Conservation (phyloP, 2,888 invertebrate species). For the Boloria euphrosyne region DNA sequence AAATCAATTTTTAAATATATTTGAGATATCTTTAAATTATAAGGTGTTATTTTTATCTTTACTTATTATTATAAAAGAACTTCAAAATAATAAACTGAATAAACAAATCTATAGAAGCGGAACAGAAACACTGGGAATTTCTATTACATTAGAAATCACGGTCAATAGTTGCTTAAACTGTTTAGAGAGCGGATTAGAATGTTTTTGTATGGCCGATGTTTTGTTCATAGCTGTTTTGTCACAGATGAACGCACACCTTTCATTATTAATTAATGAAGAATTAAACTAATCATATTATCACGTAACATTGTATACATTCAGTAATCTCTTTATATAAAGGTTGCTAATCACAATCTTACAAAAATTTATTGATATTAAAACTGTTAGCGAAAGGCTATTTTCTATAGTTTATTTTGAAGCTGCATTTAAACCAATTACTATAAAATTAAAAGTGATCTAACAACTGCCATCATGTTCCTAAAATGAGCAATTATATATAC, state of each 20-base stretch:
- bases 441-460: too few species aligned
- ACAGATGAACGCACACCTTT: slow-evolving; percentile 8
- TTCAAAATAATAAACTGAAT: slow-evolving; percentile 22
- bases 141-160: slow-evolving; percentile 33
- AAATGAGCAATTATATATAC: too few species aligned
- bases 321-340: too few species aligned
- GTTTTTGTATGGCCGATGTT: slow-evolving; percentile 15
- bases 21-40: not conserved
- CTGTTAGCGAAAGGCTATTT: too few species aligned
- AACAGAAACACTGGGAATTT: slow-evolving; percentile 30
- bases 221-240: slow-evolving; percentile 6
- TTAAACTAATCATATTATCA: too few species aligned
- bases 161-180: slow-evolving; percentile 34
- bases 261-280: not conserved
- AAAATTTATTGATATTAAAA: too few species aligned
- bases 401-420: too few species aligned
- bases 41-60: too few species aligned
- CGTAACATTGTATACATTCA: too few species aligned
- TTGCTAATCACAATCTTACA: too few species aligned
- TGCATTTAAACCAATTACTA: too few species aligned
- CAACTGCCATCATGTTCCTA: too few species aligned
- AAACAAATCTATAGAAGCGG: slow-evolving; percentile 26
- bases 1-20: not conserved
- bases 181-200: slow-evolving; percentile 37
- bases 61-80: slow-evolving; percentile 5